phyloP scores from a whole-genome alignment of 2,797 vertebrate genomes.

The Hipposideros larvatus region DNA sequence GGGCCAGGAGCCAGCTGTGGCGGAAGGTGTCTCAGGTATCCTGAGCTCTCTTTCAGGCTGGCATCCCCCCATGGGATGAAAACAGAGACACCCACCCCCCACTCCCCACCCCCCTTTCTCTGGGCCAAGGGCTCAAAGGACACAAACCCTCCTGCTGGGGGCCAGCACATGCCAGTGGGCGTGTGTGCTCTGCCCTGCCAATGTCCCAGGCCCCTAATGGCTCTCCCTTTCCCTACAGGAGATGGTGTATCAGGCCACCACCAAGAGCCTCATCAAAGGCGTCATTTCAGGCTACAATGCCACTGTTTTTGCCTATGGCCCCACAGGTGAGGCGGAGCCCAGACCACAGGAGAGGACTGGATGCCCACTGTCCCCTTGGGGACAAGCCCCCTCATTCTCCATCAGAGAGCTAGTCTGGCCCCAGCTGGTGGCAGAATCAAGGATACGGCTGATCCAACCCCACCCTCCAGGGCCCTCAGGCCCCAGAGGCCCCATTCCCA shows the following conservation, averaged over 20 bases:
- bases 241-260: conserved; percentile 94
- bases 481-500: too few relatives aligned
- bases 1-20: background rate
- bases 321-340: conserved; percentile 90
- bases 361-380: accelerated
- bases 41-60: background rate
- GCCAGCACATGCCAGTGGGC: accelerated
- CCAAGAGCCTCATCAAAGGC: conserved; percentile 93
- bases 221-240: conserved; percentile 87
- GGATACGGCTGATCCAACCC: background rate
- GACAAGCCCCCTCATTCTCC: background rate
- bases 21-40: conserved; percentile 52
- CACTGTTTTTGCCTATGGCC: conserved; percentile 96
- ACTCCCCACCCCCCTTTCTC: background rate
- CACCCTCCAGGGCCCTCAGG: background rate
- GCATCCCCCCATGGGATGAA: background rate
- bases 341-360: accelerated
- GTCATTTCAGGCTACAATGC: conserved; percentile 96
- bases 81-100: background rate
- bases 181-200: background rate
- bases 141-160: background rate
- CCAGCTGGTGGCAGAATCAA: background rate
- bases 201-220: background rate
- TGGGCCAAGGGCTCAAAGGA: background rate
- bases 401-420: background rate